Conservation (phyloP, 2,888 invertebrate species). For the Zootermopsis nevadensis region DNA sequence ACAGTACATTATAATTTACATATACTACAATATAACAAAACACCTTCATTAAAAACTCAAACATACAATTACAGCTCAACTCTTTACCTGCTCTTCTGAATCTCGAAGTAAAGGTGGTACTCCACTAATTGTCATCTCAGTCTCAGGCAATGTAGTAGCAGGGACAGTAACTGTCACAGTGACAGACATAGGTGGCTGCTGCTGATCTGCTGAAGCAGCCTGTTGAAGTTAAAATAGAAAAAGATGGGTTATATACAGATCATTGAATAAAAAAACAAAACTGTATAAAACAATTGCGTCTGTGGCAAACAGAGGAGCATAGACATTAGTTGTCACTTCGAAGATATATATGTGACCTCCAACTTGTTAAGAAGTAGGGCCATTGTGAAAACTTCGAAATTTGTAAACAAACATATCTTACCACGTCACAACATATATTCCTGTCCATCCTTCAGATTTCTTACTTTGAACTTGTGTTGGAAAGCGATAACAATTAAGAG, state of each 20-base stretch:
- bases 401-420: neutral
- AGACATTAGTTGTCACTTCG: neutral
- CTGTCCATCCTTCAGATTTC: neutral
- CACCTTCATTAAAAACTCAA: no score
- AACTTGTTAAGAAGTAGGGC: neutral
- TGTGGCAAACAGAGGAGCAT: neutral
- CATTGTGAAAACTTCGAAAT: neutral
- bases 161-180: conserved; percentile 46
- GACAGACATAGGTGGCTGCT: conserved; percentile 24
- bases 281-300: neutral
- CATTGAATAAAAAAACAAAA: neutral
- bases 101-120: conserved; percentile 7
- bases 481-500: neutral
- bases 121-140: conserved; percentile 37
- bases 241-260: neutral
- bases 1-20: no score
- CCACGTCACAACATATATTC: conserved; percentile 1
- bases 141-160: conserved; percentile 30
- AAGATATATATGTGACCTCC: neutral
- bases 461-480: neutral
- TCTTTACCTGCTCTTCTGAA: conserved; percentile 26
- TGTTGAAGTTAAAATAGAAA: neutral
- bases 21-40: no score
- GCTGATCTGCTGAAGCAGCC: neutral
- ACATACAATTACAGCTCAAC: neutral